Base-by-base conservation (phyloP, 2,888 invertebrate species). In the Rhamphomyia laevipes region DNA sequence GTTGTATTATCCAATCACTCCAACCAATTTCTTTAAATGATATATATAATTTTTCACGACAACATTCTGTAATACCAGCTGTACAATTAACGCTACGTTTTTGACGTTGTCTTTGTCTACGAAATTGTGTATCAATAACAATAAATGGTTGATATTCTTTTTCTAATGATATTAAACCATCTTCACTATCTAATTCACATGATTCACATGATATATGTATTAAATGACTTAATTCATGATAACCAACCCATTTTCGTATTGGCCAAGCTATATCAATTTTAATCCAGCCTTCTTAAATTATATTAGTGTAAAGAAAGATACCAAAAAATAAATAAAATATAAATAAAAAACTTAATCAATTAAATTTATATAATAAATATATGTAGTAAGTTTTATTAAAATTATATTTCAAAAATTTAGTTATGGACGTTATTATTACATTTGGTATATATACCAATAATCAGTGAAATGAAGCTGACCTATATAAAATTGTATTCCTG, bases 1-100 rank as follows among this genome's bases (percentile, higher is more conserved):
- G 91, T 55, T 80, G 76, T 54, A 91, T 77, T 51, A 91, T 88
- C 90, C 90, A 91, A 65, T 88, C 84, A 57, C 82, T 81, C 91
- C 91, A 91, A 43, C 89, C 89, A 48, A 91, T 81, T 40, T 88
- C 86, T 52, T 80, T 80, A 63, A 91, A 91, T 55, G 84, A 84
- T 53, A 92, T 83, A 62, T 84, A 86, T 1, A 91, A 74, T 37
- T 83, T 82, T 63, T 90, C 89, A 13, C 88, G 73, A 64, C 91
- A 91, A 65, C 90, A 91, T 59, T 86, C 87, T 33, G 79, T 82
- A 54, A 81, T 71, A 4, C 78, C 79, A 27, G 81, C 75, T 0
- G 76, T 74, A 62, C 88, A 87, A 64, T 84, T 84, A 11, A 84
- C 78, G 3, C 75, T 76, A 7, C 81, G 75, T 48, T 77, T 75